Evolutionary conservation across 2,888 invertebrate species (phyloP).

Genomic region (Leptura quadrifasciata): DNA sequence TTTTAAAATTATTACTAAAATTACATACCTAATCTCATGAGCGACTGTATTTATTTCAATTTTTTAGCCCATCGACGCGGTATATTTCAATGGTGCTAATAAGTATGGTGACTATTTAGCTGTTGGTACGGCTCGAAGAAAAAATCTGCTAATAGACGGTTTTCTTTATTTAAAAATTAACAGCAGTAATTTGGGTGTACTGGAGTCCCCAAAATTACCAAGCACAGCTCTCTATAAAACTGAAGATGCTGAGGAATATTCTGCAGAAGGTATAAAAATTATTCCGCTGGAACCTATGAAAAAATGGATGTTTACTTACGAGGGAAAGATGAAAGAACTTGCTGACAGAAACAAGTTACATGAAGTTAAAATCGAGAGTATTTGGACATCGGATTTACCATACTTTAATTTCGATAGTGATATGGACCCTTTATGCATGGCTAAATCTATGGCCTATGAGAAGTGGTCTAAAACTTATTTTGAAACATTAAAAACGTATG

Average conservation of each 20-base stretch:
- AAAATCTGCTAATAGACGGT: constrained; percentile 77
- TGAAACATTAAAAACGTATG: constrained; percentile 76
- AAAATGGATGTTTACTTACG: constrained; percentile 80
- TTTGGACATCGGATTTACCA: constrained; percentile 78
- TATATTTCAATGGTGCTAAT: constrained; percentile 80
- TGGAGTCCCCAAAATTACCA: constrained; percentile 78
- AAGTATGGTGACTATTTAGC: constrained; percentile 78
- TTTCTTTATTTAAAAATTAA: constrained; percentile 76
- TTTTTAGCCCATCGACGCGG: constrained; percentile 81
- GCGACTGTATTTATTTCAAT: too few relatives aligned
- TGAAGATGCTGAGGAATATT: constrained; percentile 74
- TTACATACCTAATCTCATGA: too few relatives aligned
- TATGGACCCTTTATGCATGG: constrained; percentile 78
- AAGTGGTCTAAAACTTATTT: constrained; percentile 82
- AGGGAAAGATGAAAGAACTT: constrained; percentile 80
- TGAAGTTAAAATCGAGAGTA: constrained; percentile 77
- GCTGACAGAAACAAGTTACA: constrained; percentile 65
- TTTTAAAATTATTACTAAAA: too few relatives aligned
- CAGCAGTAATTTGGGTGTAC: constrained; percentile 78
- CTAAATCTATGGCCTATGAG: constrained; percentile 81
- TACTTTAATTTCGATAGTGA: constrained; percentile 83
- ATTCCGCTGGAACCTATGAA: constrained; percentile 81
- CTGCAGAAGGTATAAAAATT: constrained; percentile 79
- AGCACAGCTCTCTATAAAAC: constrained; percentile 77
- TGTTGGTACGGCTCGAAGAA: constrained; percentile 78